Evolutionary conservation across 2,113 vertebrate species (phyloP), one percentile per base, ranked within the genome.

Genomic region (Poeciliopsis occidentalis): DNA sequence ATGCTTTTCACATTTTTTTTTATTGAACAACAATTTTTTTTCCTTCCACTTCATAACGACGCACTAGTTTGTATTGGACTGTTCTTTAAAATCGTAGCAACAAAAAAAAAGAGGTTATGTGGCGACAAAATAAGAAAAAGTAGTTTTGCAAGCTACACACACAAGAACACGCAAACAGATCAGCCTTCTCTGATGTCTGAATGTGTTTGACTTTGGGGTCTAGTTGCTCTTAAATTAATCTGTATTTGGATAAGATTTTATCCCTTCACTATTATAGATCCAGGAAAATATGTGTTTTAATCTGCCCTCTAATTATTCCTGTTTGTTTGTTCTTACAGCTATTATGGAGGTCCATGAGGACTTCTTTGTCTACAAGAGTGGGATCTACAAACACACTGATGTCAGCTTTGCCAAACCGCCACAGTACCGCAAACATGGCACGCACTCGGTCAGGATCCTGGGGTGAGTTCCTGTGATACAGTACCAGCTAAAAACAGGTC

Each of bases 321-420:
- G 41, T 51, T 34, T 85, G 31, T 85, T 78, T 81, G 47, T 78
- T 70, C 80, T 82, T 69, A 47, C 94, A 99, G 97, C 97, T 51
- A 96, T 99, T 86, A 95, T 99, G 96, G 97, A 99, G 82, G 97
- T 99, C 60, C 96, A 99, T 0, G 98, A 99, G 88, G 98, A 99
- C 89, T 98, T 99, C 94, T 99, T 99, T 92, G 89, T 96, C 85
- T 99, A 99, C 87, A 92, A 94, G 87, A 93, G 91, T 0, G 98
- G 98, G 67, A 95, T 99, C 91, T 99, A 98, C 69, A 95, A 94
- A 69, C 97, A 98, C 93, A 96, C 95, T 0, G 94, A 96, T 0
- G 95, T 96, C 89, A 97, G 94, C 24, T 87, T 90, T 22, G 89
- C 92, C 82, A 97, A 95, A 80, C 94, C 95, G 0, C 86, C 93